Percentiles rank a stretch among this genome's conserved stretches.
These are phyloP conservation scores for Setipinna tenuifilis DNA, from an alignment of 2,797 vertebrate species.

Conservation along the genomic window DNA sequence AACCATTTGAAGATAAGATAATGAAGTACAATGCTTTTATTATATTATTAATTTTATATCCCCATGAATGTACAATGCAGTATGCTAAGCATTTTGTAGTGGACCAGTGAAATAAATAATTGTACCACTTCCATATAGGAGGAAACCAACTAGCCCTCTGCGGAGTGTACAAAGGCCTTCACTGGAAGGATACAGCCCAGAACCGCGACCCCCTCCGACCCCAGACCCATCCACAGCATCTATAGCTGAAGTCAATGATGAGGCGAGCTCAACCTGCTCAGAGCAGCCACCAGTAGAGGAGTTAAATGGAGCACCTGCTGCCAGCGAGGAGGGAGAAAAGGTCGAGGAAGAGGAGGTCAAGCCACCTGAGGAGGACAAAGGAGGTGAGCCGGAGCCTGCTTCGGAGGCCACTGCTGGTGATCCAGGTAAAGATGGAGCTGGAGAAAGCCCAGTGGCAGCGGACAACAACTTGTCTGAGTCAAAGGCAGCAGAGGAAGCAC, in stretches of 20 bases:
- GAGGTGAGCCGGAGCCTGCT: slow-evolving; percentile 45
- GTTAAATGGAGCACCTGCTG: background rate
- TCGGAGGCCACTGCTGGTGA: slow-evolving; percentile 32
- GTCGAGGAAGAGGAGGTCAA: slow-evolving; percentile 29
- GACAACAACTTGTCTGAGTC: slow-evolving; percentile 60
- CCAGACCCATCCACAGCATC: slow-evolving; percentile 35
- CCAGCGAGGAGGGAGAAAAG: slow-evolving; percentile 2
- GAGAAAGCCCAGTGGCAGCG: slow-evolving; percentile 50
- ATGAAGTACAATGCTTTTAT: too few species aligned
- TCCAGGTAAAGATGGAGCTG: slow-evolving; percentile 51
- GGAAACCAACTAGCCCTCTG: background rate
- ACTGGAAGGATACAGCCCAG: slow-evolving; percentile 44
- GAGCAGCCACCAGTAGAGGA: slow-evolving; percentile 44
- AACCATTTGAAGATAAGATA: too few species aligned
- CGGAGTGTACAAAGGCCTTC: background rate
- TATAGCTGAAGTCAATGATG: slow-evolving; percentile 37
- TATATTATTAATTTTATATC: too few species aligned
- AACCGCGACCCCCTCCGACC: slow-evolving; percentile 48
- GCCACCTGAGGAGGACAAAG: slow-evolving; percentile 38
- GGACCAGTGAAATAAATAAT: background rate
- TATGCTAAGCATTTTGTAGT: background rate
- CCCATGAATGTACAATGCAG: too few species aligned
- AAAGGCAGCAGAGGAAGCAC: slow-evolving; percentile 23
- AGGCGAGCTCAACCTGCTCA: slow-evolving; percentile 47
- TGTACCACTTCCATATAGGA: background rate